phyloP scores from a whole-genome alignment of 2,888 invertebrate species.

The Scaptomyza caliginosa region DNA sequence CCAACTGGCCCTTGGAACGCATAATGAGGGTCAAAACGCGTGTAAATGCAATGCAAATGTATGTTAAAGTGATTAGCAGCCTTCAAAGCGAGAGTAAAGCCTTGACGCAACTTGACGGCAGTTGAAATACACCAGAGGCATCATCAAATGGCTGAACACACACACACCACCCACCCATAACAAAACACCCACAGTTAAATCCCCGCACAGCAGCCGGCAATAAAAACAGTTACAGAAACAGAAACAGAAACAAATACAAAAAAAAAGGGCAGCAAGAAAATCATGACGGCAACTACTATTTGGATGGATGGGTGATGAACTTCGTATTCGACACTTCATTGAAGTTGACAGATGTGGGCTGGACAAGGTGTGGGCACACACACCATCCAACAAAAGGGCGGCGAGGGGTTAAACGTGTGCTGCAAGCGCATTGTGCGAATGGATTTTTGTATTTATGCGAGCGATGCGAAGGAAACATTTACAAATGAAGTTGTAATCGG shows the following conservation, averaged over 20 bases:
- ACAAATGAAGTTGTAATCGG: constrained; percentile 84
- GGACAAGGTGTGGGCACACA: constrained; percentile 19
- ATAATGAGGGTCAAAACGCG: constrained; percentile 80
- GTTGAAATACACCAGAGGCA: constrained; percentile 70
- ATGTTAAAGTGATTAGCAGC: constrained; percentile 81
- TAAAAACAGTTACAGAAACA: constrained; percentile 67
- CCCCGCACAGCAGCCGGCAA: constrained; percentile 72
- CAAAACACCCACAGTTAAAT: constrained; percentile 34
- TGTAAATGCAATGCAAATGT: constrained; percentile 81
- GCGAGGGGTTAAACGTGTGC: constrained; percentile 7
- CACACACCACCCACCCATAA: background rate
- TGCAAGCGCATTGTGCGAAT: constrained; percentile 33
- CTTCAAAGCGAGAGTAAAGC: constrained; percentile 62
- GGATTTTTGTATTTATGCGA: constrained; percentile 66
- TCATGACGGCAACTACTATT: constrained; percentile 62
- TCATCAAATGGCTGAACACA: constrained; percentile 44
- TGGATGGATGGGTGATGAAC: constrained; percentile 74
- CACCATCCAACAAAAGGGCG: constrained; percentile 26
- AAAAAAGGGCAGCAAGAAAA: constrained; percentile 42
- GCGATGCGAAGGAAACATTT: constrained; percentile 77
- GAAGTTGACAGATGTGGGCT: constrained; percentile 82
- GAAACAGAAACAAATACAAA: constrained; percentile 56
- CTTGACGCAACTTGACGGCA: constrained; percentile 37
- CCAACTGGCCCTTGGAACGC: constrained; percentile 18
- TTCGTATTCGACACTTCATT: constrained; percentile 79